A percentile compares a stretch with the other conserved stretches of the same genome.
Evolutionary conservation across 2,113 vertebrate species (phyloP).

Genomic region (Anguilla rostrata): DNA sequence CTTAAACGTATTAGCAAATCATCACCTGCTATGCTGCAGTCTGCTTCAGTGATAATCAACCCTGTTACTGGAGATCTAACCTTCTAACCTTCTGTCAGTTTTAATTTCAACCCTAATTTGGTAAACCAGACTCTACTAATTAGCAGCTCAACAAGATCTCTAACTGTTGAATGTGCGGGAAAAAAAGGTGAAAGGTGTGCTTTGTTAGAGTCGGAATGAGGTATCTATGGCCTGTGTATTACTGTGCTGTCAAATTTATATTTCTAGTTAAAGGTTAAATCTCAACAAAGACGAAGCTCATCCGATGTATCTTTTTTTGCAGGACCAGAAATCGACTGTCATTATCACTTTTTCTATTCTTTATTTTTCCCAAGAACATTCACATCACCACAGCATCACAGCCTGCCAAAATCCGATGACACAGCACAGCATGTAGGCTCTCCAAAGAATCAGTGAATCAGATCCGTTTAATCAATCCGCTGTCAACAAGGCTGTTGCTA

Average conservation of each 20-base stretch:
- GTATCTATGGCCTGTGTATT: background rate
- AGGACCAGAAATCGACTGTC: background rate
- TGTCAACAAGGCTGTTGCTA: conserved; percentile 2
- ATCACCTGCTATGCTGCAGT: too few species aligned
- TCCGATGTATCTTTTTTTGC: too few species aligned
- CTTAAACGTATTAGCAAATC: too few species aligned
- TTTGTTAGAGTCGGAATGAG: too few species aligned
- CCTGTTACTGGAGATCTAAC: too few species aligned
- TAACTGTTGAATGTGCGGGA: too few species aligned
- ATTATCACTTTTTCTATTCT: background rate
- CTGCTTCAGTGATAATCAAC: too few species aligned
- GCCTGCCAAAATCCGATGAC: background rate
- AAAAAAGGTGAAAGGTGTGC: too few species aligned
- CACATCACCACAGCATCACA: background rate
- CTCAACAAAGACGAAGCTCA: background rate
- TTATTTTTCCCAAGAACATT: background rate
- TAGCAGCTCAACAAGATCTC: too few species aligned
- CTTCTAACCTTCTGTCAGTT: too few species aligned
- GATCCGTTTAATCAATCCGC: background rate
- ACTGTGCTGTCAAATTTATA: background rate
- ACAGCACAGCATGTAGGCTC: background rate
- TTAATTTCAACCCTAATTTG: too few species aligned
- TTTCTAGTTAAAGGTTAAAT: background rate
- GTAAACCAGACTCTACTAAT: too few species aligned
- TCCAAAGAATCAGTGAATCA: background rate